Evolutionary conservation across 2,113 vertebrate species (phyloP).

Genomic region (Psephotus haematonotus): DNA sequence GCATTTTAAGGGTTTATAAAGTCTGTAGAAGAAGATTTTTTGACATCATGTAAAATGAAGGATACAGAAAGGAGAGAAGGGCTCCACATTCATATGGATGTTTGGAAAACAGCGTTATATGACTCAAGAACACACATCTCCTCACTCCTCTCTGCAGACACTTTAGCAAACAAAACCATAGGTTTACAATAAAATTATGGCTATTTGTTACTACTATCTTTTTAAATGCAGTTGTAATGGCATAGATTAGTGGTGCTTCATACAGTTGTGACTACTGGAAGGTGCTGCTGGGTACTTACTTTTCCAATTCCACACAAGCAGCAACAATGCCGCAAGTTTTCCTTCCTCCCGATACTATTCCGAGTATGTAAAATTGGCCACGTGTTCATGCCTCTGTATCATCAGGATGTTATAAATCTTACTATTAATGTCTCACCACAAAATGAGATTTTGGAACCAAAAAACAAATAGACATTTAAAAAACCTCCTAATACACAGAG

Average conservation of each 20-base stretch:
- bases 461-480: not conserved
- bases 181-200: not conserved
- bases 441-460: not conserved
- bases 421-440: not conserved
- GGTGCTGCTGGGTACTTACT: not conserved
- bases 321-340: not conserved
- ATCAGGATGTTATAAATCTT: not conserved
- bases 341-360: not conserved
- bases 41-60: not conserved
- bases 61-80: not conserved
- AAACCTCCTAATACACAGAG: accelerated
- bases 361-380: not conserved
- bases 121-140: not conserved
- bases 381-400: not conserved
- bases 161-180: not conserved
- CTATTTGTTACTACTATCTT: not conserved
- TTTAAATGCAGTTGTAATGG: not conserved
- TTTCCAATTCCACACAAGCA: not conserved
- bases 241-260: not conserved
- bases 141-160: not conserved
- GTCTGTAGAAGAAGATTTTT: not conserved
- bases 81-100: not conserved
- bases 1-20: not conserved
- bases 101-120: not conserved
- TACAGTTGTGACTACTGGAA: not conserved